Base-by-base conservation (phyloP, 2,888 invertebrate species). In the Ceraclea dissimilis region DNA sequence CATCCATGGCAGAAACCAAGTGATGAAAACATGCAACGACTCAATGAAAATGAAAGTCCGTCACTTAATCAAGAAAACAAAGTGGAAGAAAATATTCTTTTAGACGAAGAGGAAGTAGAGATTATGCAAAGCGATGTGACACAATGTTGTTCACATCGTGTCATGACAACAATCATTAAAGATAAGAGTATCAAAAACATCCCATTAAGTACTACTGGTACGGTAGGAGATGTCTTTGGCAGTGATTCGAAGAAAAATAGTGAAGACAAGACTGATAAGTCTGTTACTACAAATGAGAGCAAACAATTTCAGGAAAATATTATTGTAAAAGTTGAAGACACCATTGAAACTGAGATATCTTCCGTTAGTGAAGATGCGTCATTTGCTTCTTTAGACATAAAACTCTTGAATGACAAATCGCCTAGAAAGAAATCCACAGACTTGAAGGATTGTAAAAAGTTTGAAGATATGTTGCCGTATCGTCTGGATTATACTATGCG, bases 401-500 rank as follows among this genome's bases (percentile, higher is more conserved):
- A 39, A 13, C 4, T 10, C 5, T 26, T 10, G 4, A 10, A 10
- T 26, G 26, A 26, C 10, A 26, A 26, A 26, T n/a, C 39, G 4
- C n/a, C 13, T 13, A 39, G 13, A 16, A 39, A 39, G 16, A 39
- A 39, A 39, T 39, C 39, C 13, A 13, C 16, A n/a, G 39, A 39
- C 5, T 39, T 8, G 2, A 39, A 39, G 16, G 6, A 11, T 31
- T n/a, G n/a, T n/a, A n/a, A n/a, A n/a, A 26, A 26, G 26, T 26
- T 16, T 13, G 56, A 58, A 77, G 60, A 78, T 78, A 65, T 75
- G 2, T 31, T 62, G 10, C 61, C 61, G 10, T 62, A 62, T 43
- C 51, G 83, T 46, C 67, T 83, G 64, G 84, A 84, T 70, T 84
- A 80, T 66, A 79, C 80, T 55, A 67, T 84, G 53, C 70, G 74